These are phyloP conservation scores for Corbicula japonica DNA, from an alignment of 2,888 invertebrate genomes.

Conservation along the genomic window DNA sequence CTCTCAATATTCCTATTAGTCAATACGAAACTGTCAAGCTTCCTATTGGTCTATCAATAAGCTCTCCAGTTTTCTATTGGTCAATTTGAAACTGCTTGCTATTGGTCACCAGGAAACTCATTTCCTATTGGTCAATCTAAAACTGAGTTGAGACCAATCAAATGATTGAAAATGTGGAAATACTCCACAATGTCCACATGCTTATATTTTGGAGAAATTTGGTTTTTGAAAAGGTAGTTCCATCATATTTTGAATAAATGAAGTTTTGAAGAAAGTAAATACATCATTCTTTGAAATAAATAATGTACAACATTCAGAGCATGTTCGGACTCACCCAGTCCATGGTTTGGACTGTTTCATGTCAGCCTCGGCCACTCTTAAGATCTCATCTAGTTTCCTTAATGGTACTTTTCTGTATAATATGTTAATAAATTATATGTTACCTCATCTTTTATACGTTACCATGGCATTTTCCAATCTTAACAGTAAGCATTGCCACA, in stretches of 20 bases:
- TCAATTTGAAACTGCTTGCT: too few species aligned
- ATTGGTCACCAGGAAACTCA: too few species aligned
- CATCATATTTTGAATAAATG: neutral
- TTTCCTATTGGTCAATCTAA: too few species aligned
- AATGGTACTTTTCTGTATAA: conserved; percentile 47
- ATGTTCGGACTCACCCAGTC: conserved; percentile 61
- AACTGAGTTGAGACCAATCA: neutral
- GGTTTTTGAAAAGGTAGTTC: neutral
- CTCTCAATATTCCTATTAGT: too few species aligned
- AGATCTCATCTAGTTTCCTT: conserved; percentile 43
- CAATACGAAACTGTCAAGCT: too few species aligned
- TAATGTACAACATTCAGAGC: conserved; percentile 19
- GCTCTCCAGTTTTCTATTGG: too few species aligned
- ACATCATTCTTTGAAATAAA: neutral
- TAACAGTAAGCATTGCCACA: neutral
- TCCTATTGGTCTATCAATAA: too few species aligned
- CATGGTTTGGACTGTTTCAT: conserved; percentile 56
- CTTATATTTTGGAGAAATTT: neutral
- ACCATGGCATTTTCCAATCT: neutral
- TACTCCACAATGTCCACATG: neutral
- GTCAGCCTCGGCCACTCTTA: conserved; percentile 33
- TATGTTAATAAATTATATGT: neutral
- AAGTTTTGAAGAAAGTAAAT: neutral
- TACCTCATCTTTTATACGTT: neutral
- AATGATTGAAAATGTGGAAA: neutral